Conservation (phyloP, 1,140 invertebrate genomes). For the Magallana ariakensis region DNA sequence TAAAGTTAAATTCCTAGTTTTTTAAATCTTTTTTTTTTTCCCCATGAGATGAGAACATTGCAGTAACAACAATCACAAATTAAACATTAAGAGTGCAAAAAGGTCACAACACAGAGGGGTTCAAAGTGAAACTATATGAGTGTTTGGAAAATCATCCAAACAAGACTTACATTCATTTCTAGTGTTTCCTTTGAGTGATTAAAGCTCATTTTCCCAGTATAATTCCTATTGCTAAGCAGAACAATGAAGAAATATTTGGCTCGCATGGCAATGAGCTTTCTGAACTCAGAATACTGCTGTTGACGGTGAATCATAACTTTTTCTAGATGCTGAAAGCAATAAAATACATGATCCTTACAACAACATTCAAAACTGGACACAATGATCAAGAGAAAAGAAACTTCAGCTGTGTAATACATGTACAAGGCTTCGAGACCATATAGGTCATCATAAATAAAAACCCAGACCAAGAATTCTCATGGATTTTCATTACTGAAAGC, state of each 20-base stretch:
- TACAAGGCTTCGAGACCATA: background rate
- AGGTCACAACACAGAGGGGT: too few species aligned
- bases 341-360: constrained; percentile 40
- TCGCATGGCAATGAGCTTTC: constrained; percentile 71
- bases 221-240: constrained; percentile 75
- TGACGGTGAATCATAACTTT: constrained; percentile 70
- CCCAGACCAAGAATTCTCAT: background rate
- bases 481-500: too few species aligned
- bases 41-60: too few species aligned
- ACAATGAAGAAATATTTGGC: constrained; percentile 76
- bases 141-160: background rate
- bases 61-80: too few species aligned
- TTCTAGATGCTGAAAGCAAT: constrained; percentile 69
- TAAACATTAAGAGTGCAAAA: too few species aligned
- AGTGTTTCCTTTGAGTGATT: constrained; percentile 76
- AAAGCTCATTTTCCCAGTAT: constrained; percentile 78
- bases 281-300: constrained; percentile 71
- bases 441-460: background rate
- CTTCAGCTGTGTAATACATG: too few species aligned
- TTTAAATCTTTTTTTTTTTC: too few species aligned
- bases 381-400: background rate
- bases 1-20: too few species aligned
- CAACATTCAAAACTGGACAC: background rate
- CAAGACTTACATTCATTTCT: constrained; percentile 74
- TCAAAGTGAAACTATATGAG: too few species aligned